Evolutionary conservation across 1,140 invertebrate genomes (phyloP).

Genomic region (Drosophila takahashii): DNA sequence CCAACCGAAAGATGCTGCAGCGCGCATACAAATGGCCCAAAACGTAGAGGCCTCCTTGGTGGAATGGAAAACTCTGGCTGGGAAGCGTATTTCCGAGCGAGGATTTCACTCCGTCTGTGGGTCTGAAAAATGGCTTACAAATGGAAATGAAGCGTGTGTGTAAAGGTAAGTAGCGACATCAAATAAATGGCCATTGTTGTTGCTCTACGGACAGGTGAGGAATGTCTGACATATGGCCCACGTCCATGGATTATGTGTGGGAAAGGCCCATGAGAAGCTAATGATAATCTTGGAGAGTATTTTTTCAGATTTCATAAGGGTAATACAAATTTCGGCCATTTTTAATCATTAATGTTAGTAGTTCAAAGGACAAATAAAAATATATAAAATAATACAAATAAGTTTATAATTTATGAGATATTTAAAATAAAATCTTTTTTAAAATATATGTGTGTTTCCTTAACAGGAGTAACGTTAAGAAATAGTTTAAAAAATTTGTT

Average conservation of each 20-base stretch:
- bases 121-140: conserved; percentile 68
- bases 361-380: neutral
- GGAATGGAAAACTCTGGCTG: conserved; percentile 20
- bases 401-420: too few species aligned
- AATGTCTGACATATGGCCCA: conserved; percentile 47
- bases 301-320: conserved; percentile 12
- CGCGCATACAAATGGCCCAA: conserved; percentile 53
- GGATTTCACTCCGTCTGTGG: conserved; percentile 11
- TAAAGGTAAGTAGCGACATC: conserved; percentile 52
- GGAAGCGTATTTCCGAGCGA: conserved; percentile 29
- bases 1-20: conserved; percentile 29
- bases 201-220: conserved; percentile 35
- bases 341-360: neutral
- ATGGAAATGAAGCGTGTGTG: conserved; percentile 68
- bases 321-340: neutral
- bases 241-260: conserved; percentile 24
- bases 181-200: conserved; percentile 52
- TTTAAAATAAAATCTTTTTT: too few species aligned
- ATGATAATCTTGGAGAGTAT: conserved; percentile 17
- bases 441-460: too few species aligned
- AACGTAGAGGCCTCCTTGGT: conserved; percentile 15
- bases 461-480: too few species aligned
- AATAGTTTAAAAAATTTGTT: too few species aligned
- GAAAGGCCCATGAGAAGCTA: conserved; percentile 5
- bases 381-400: neutral